Conservation (phyloP, 2,888 invertebrate genomes). For the Formica aserva region DNA sequence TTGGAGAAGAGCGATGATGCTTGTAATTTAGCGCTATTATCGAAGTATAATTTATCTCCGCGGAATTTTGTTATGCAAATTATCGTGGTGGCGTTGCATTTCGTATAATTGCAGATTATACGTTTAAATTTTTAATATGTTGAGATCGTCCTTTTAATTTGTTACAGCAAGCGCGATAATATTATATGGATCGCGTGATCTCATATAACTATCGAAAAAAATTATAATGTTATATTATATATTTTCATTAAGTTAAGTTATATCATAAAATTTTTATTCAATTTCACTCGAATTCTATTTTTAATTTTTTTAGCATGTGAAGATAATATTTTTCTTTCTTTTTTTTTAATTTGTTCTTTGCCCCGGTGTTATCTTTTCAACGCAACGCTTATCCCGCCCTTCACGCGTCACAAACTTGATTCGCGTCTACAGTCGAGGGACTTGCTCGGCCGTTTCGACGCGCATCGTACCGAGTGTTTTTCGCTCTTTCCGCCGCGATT, state of each 20-base stretch:
- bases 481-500: slow-evolving; percentile 65
- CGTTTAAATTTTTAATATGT: background rate
- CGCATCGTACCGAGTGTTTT: slow-evolving; percentile 40
- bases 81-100: background rate
- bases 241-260: background rate
- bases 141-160: slow-evolving; percentile 2
- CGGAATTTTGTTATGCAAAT: slow-evolving; percentile 16
- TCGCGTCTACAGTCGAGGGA: slow-evolving; percentile 39
- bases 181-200: background rate
- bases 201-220: background rate
- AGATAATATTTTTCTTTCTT: background rate
- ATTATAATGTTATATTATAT: background rate
- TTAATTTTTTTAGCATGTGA: background rate
- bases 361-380: slow-evolving; percentile 31
- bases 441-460: slow-evolving; percentile 8
- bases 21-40: background rate
- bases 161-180: background rate
- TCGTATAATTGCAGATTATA: slow-evolving; percentile 3
- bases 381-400: slow-evolving; percentile 47
- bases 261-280: background rate
- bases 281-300: background rate
- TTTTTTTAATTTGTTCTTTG: slow-evolving; percentile 23
- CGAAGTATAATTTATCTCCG: background rate
- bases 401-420: slow-evolving; percentile 53
- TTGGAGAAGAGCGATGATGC: background rate